Percentiles rank a stretch among this genome's conserved stretches.
phyloP scores from a whole-genome alignment of 2,797 vertebrate species.

The Urocyon cinereoargenteus region DNA sequence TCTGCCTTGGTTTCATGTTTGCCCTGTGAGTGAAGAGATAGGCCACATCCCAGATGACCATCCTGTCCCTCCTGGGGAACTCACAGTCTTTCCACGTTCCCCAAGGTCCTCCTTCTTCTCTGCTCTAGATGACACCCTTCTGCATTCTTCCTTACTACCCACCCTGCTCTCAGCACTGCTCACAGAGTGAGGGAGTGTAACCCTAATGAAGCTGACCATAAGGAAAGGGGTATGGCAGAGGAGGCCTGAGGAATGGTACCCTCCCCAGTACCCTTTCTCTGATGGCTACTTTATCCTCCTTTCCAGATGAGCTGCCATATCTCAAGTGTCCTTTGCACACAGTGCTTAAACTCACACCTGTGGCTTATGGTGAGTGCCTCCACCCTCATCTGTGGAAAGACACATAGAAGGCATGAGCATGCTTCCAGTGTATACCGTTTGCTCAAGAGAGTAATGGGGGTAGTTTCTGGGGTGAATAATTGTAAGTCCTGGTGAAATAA shows the following conservation, averaged over 20 bases:
- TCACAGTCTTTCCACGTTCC: neutral
- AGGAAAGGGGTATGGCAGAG: neutral
- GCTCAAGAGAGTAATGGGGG: neutral
- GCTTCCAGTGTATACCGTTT: neutral
- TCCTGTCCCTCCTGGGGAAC: neutral
- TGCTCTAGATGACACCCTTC: neutral
- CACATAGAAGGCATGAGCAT: neutral
- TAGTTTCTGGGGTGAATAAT: neutral
- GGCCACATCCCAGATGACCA: neutral
- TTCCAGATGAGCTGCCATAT: slow-evolving; percentile 88
- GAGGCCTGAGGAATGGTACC: neutral
- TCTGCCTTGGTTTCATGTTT: neutral
- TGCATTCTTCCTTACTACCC: neutral
- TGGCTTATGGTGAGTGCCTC: slow-evolving; percentile 86
- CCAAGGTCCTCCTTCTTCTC: neutral
- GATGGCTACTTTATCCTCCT: slow-evolving; percentile 15
- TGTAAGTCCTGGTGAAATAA: neutral
- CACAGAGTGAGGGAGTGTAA: neutral
- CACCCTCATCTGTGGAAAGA: neutral
- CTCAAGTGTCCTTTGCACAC: slow-evolving; percentile 90
- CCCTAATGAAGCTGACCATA: neutral
- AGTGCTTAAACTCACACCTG: slow-evolving; percentile 89
- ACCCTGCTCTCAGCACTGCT: neutral
- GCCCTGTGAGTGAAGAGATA: neutral
- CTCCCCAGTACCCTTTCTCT: neutral